Percentiles rank a stretch among this genome's conserved stretches.
phyloP scores from a whole-genome alignment of 2,797 vertebrate species.

The Podarcis lilfordi region DNA sequence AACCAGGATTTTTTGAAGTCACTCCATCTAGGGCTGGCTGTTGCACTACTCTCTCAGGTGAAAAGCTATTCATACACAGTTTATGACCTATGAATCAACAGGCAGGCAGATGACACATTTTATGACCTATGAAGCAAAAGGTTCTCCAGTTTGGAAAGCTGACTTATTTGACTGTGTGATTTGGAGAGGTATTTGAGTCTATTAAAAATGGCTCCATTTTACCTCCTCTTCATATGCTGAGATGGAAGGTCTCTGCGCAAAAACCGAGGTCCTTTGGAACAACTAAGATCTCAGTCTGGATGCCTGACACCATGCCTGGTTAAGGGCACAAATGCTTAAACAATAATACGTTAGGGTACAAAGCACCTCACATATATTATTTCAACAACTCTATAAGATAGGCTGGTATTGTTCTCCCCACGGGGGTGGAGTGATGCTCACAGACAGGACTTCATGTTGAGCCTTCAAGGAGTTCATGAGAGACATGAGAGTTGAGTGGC shows the following conservation, averaged over 20 bases:
- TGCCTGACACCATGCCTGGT: too few species aligned
- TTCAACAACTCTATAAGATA: too few species aligned
- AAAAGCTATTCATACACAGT: not conserved
- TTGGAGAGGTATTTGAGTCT: not conserved
- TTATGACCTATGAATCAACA: not conserved
- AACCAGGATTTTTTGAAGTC: not conserved
- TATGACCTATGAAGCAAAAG: not conserved
- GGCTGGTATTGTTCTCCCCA: too few species aligned
- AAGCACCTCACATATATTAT: too few species aligned
- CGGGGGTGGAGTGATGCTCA: too few species aligned
- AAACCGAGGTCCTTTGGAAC: too few species aligned
- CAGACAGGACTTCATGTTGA: too few species aligned
- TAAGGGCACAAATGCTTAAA: too few species aligned
- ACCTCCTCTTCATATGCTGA: not conserved
- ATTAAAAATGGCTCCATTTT: not conserved
- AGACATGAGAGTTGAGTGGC: too few species aligned
- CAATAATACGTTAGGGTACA: too few species aligned
- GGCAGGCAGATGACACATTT: not conserved
- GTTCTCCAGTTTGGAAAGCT: not conserved
- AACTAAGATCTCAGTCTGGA: too few species aligned
- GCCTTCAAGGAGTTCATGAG: too few species aligned
- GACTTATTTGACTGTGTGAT: not conserved
- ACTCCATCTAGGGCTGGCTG: not conserved
- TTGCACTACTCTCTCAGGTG: not conserved
- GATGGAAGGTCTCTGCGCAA: not conserved